Percentiles rank a stretch among this genome's conserved stretches.
Evolutionary conservation across 2,797 vertebrate genomes (phyloP).

Genomic region (Aplochiton taeniatus): DNA sequence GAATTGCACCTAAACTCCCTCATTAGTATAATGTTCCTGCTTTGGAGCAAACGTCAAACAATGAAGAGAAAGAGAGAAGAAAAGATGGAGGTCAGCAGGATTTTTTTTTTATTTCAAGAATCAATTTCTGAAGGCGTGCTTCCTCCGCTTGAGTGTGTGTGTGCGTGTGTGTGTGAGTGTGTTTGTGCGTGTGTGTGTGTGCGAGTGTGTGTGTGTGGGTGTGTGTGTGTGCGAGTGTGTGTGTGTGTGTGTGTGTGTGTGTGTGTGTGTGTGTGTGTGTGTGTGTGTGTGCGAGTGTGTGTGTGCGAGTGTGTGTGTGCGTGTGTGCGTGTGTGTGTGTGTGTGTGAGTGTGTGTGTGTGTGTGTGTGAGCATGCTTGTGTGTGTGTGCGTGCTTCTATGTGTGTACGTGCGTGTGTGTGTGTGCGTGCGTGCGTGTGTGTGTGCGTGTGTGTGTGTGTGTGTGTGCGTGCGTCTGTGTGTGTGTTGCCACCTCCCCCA

Average conservation of each 20-base stretch:
- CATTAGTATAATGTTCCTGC: too few relatives aligned
- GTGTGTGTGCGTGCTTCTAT: neutral
- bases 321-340: neutral
- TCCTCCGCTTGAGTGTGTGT: neutral
- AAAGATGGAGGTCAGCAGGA: too few relatives aligned
- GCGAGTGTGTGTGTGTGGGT: constrained; percentile 10
- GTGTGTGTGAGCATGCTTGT: constrained; percentile 5
- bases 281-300: neutral
- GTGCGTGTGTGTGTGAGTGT: neutral
- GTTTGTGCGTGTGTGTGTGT: constrained; percentile 8
- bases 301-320: constrained; percentile 6
- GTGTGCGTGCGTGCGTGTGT: neutral
- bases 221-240: constrained; percentile 11
- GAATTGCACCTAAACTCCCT: too few relatives aligned
- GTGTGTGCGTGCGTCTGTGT: constrained; percentile 4
- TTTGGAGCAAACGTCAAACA: too few relatives aligned
- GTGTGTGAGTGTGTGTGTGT: neutral
- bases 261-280: constrained; percentile 16
- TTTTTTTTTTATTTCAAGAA: too few relatives aligned
- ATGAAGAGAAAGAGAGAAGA: too few relatives aligned
- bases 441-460: constrained; percentile 8
- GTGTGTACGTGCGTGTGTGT: constrained; percentile 1
- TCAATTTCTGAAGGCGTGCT: too few relatives aligned
- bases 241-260: constrained; percentile 1
- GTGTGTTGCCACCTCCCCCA: neutral